phyloP scores from a whole-genome alignment of 2,113 vertebrate genomes.

The Gymnogyps californianus region DNA sequence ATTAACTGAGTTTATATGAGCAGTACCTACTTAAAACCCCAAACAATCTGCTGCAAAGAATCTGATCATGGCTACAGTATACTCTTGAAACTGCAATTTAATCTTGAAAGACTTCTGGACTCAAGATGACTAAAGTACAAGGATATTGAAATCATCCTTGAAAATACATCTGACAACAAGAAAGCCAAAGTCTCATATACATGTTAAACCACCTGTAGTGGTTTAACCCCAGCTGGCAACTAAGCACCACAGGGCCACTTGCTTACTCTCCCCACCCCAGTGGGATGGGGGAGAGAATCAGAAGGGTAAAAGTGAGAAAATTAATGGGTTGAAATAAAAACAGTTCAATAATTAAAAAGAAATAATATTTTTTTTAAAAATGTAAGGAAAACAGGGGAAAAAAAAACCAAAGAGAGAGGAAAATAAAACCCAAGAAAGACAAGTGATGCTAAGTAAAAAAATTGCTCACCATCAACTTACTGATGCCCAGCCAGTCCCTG shows the following conservation, averaged over 20 bases:
- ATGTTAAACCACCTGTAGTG: background rate
- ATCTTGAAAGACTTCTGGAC: background rate
- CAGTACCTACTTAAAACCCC: background rate
- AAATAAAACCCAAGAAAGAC: too few relatives aligned
- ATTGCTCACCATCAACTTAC: too few relatives aligned
- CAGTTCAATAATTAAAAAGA: background rate
- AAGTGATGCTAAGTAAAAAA: too few relatives aligned
- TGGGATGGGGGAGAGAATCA: background rate
- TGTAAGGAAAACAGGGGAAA: too few relatives aligned
- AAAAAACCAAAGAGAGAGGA: too few relatives aligned
- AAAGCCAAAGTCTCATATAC: background rate
- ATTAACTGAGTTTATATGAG: background rate
- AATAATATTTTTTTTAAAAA: too few relatives aligned
- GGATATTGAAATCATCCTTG: background rate
- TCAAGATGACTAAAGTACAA: background rate
- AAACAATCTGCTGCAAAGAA: background rate
- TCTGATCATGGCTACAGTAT: background rate
- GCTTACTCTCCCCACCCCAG: background rate
- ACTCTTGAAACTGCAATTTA: background rate
- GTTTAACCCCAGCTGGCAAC: background rate
- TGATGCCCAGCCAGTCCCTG: too few relatives aligned
- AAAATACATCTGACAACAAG: background rate
- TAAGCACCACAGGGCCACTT: background rate
- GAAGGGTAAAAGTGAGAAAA: background rate
- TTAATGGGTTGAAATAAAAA: background rate